Conservation (phyloP, 2,113 vertebrate species). For the Hippolais icterina region DNA sequence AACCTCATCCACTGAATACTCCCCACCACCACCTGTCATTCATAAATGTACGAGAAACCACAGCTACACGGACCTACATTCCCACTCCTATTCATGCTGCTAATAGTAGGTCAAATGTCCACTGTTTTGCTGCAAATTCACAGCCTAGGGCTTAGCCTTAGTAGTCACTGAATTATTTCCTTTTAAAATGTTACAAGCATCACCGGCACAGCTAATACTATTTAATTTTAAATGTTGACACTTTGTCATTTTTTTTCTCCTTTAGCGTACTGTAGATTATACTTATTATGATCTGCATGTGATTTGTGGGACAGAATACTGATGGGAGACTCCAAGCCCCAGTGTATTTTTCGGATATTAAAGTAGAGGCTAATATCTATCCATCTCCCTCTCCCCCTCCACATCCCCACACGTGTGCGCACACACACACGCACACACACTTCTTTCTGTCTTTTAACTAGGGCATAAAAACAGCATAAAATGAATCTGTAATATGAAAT, state of each 20-base stretch:
- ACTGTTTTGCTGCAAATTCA: constrained; percentile 36
- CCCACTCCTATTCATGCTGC: constrained; percentile 50
- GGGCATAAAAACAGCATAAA: constrained; percentile 76
- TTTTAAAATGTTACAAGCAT: constrained; percentile 59
- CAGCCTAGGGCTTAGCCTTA: constrained; percentile 21
- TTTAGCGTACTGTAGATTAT: constrained; percentile 21
- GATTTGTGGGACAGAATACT: constrained; percentile 42
- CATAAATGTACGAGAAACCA: constrained; percentile 45
- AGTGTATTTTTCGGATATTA: constrained; percentile 56
- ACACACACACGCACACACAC: background rate
- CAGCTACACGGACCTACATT: constrained; percentile 10
- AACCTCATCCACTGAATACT: constrained; percentile 42
- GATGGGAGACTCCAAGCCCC: constrained; percentile 38
- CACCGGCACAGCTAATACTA: constrained; percentile 42
- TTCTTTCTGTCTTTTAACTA: constrained; percentile 74
- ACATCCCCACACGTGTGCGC: background rate
- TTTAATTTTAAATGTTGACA: constrained; percentile 63
- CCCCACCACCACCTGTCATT: constrained; percentile 52
- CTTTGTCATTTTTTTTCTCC: constrained; percentile 45
- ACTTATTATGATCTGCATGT: constrained; percentile 48
- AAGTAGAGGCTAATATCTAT: constrained; percentile 64
- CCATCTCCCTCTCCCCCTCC: constrained; percentile 3
- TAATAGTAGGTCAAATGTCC: constrained; percentile 58
- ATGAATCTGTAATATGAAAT: constrained; percentile 81
- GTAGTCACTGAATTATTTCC: constrained; percentile 43